These are phyloP conservation scores for Rhadinocentrus ornatus DNA, from an alignment of 2,797 vertebrate genomes.

Conservation along the genomic window DNA sequence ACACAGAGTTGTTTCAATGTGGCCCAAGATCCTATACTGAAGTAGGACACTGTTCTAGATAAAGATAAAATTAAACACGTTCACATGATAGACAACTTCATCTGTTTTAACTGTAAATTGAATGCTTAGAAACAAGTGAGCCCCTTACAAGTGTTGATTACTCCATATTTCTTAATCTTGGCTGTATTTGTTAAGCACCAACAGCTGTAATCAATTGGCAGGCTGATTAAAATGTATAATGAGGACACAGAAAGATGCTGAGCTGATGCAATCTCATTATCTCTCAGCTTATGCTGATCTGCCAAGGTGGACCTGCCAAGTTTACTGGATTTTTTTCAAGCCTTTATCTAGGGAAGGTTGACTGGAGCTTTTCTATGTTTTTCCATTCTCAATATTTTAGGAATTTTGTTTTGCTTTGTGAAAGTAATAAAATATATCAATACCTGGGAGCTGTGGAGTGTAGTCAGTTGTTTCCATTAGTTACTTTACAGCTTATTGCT, in stretches of 20 bases:
- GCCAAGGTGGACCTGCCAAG: conserved; percentile 53
- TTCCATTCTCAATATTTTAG: conserved; percentile 10
- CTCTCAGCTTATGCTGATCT: conserved; percentile 56
- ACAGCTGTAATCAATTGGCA: conserved; percentile 61
- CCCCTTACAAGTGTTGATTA: conserved; percentile 29
- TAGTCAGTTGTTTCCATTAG: not conserved
- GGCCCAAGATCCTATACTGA: not conserved
- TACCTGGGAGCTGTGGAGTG: not conserved
- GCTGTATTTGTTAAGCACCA: conserved; percentile 48
- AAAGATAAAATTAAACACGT: conserved; percentile 23
- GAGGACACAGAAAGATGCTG: conserved; percentile 56
- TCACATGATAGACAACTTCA: conserved; percentile 7
- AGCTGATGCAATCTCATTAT: conserved; percentile 66
- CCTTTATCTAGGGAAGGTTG: conserved; percentile 35
- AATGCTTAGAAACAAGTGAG: conserved; percentile 9
- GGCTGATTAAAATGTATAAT: conserved; percentile 64
- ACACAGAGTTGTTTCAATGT: not conserved
- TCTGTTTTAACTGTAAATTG: conserved; percentile 23
- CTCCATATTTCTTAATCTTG: conserved; percentile 55
- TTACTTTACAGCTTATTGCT: not conserved
- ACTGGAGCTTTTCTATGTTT: conserved; percentile 24
- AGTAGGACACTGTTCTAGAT: conserved; percentile 5
- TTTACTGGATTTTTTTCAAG: conserved; percentile 34
- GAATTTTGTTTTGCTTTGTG: not conserved
- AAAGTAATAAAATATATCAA: conserved; percentile 28